A percentile compares a stretch with the other conserved stretches of the same genome.
Evolutionary conservation across 2,113 vertebrate genomes (phyloP).

Genomic region (Melanocharis versteri): DNA sequence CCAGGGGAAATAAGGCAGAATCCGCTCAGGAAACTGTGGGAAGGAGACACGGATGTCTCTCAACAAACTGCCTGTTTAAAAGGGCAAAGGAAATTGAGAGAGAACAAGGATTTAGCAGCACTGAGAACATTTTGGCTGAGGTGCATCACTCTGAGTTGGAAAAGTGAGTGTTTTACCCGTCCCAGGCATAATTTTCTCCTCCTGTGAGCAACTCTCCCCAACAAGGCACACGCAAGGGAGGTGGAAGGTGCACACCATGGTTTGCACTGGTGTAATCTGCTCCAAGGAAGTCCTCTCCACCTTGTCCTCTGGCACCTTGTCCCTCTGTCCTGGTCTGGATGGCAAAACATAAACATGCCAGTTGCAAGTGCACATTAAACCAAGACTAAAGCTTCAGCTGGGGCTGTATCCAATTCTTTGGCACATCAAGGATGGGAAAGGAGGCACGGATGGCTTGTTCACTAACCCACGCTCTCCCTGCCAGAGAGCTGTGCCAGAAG

Average conservation of each 20-base stretch:
- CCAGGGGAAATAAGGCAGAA: background rate
- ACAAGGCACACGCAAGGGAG: background rate
- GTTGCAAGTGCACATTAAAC: background rate
- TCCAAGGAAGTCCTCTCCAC: background rate
- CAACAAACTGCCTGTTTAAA: background rate
- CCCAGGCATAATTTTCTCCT: background rate
- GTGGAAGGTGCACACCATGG: accelerated
- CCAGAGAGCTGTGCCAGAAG: slow-evolving; percentile 55
- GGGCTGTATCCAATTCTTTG: slow-evolving; percentile 7
- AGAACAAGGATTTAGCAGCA: background rate
- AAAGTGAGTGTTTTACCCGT: background rate
- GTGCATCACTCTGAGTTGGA: background rate
- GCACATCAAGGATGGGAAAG: background rate
- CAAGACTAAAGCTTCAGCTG: slow-evolving; percentile 2
- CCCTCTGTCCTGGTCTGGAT: background rate
- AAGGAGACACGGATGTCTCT: background rate
- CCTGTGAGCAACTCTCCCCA: background rate
- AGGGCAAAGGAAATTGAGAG: background rate
- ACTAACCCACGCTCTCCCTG: slow-evolving; percentile 4
- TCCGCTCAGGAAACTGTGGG: background rate
- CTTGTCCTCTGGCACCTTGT: background rate
- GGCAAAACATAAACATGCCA: background rate
- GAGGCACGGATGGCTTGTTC: background rate
- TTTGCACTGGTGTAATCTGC: accelerated
- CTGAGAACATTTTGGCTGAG: background rate